phyloP scores from a whole-genome alignment of 1,140 invertebrate genomes.

The Phymorhynchus buccinoides region DNA sequence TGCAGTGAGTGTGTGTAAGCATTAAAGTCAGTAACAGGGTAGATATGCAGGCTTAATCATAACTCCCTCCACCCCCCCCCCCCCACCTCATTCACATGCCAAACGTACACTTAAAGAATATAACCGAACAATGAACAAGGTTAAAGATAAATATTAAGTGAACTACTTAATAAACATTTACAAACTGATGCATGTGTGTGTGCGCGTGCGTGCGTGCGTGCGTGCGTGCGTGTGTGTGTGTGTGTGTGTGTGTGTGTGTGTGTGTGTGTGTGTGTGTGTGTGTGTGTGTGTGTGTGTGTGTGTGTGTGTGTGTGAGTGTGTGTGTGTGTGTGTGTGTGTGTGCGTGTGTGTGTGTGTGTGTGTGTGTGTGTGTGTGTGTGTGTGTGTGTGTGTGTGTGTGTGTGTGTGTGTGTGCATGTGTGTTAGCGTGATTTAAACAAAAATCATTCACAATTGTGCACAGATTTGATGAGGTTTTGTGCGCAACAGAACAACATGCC shows the following conservation, averaged over 20 bases:
- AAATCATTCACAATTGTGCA: too few relatives aligned
- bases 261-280: background rate
- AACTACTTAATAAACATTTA: too few relatives aligned
- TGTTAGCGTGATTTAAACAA: background rate
- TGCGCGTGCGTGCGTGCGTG: background rate
- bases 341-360: background rate
- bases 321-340: background rate
- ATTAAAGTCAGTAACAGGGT: too few relatives aligned
- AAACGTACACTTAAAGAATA: too few relatives aligned
- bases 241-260: background rate
- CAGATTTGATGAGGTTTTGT: too few relatives aligned
- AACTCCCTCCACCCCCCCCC: too few relatives aligned
- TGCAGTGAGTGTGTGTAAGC: too few relatives aligned
- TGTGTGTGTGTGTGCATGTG: conserved; percentile 3
- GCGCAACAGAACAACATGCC: too few relatives aligned
- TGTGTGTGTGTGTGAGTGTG: background rate
- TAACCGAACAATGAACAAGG: too few relatives aligned
- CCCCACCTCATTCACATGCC: too few relatives aligned
- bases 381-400: conserved; percentile 5
- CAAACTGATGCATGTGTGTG: background rate
- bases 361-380: conserved; percentile 6
- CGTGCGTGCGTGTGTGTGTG: background rate
- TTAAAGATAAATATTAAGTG: too few relatives aligned
- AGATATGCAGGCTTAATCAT: too few relatives aligned
- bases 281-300: conserved; percentile 5